Percentiles rank a stretch among this genome's conserved stretches.
Conservation (phyloP, 1,140 invertebrate species). For the Cepaea nemoralis region DNA sequence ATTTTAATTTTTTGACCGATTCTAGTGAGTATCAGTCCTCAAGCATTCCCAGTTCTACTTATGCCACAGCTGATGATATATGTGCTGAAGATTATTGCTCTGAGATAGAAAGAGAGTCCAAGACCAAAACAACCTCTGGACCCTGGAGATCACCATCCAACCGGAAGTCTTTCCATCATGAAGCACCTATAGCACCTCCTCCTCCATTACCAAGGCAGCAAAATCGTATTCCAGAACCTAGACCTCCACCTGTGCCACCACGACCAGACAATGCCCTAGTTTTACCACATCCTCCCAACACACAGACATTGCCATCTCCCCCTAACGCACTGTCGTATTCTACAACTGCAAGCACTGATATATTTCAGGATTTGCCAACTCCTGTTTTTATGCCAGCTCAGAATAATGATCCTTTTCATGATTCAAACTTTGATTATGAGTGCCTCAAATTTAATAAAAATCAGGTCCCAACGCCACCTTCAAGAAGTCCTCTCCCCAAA, state of each 20-base stretch:
- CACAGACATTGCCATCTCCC: not conserved
- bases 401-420: conserved; percentile 8
- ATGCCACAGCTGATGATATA: not conserved
- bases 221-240: conserved; percentile 12
- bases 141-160: not conserved
- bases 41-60: not conserved
- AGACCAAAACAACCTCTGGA: not conserved
- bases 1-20: not conserved
- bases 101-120: not conserved
- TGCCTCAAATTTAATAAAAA: conserved; percentile 30
- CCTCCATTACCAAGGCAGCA: conserved; percentile 30
- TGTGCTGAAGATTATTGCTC: conserved; percentile 1
- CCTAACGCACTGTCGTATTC: not conserved
- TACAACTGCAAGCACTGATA: not conserved
- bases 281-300: not conserved
- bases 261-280: not conserved
- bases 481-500: conserved; percentile 1
- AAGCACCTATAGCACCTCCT: conserved; percentile 22
- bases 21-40: not conserved
- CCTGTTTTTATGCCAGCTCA: not conserved
- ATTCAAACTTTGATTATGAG: conserved; percentile 16
- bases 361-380: conserved; percentile 14
- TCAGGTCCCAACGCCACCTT: not conserved
- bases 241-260: conserved; percentile 20
- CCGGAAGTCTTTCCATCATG: not conserved